phyloP scores from a whole-genome alignment of 2,888 invertebrate genomes.

The Boloria euphrosyne region DNA sequence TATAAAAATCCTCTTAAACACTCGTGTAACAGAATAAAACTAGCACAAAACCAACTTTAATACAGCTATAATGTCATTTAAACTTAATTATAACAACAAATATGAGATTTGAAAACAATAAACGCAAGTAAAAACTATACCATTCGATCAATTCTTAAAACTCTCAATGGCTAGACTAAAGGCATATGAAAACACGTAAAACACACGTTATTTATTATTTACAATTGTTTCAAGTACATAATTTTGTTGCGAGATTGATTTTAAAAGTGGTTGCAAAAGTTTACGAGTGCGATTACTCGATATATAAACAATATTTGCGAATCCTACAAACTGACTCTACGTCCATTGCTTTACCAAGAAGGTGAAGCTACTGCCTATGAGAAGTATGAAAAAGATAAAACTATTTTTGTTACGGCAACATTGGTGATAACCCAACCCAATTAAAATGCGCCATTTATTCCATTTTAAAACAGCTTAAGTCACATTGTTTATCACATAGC shows the following conservation, averaged over 20 bases:
- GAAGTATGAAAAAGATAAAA: constrained; percentile 69
- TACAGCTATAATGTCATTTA: constrained; percentile 50
- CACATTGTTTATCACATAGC: background rate
- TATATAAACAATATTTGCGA: constrained; percentile 79
- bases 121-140: constrained; percentile 49
- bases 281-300: constrained; percentile 74
- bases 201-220: constrained; percentile 60
- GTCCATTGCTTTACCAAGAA: constrained; percentile 76
- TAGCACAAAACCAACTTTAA: constrained; percentile 55
- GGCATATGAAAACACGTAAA: constrained; percentile 57
- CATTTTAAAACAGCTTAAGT: constrained; percentile 18
- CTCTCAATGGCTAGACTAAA: constrained; percentile 54
- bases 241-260: constrained; percentile 60
- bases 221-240: constrained; percentile 71
- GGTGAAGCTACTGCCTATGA: constrained; percentile 76
- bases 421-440: constrained; percentile 47
- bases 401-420: constrained; percentile 73
- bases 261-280: constrained; percentile 78
- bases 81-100: constrained; percentile 53
- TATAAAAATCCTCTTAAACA: constrained; percentile 43
- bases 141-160: constrained; percentile 52
- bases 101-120: constrained; percentile 51
- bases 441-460: constrained; percentile 35
- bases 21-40: constrained; percentile 49
- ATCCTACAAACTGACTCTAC: constrained; percentile 67